Evolutionary conservation across 53 echinoderm and acorn worm species (phyloP), one percentile per base, ranked within the genome.

Genomic region (Stichopus horrens): DNA sequence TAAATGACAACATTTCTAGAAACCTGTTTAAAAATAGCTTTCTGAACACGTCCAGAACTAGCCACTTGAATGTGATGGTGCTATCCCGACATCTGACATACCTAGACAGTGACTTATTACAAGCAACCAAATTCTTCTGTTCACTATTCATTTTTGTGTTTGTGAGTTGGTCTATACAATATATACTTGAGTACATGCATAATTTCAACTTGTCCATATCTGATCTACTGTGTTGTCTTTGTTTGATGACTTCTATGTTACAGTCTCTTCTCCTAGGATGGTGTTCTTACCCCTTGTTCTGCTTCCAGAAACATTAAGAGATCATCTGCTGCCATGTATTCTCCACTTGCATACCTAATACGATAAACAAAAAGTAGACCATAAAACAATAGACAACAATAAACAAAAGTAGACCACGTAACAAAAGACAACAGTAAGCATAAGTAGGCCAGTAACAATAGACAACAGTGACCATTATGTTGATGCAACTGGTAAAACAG

Each of bases 321-420:
- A 78, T 97, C 97, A 87, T 97, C 97, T 55, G 92, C 88, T 10
- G 97, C 92, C 95, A 97, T 95, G 85, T 94, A 95, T 54, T 97
- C 97, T 86, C 92, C 92, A 68, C 97, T 97, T 60, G 97, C 94
- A 89, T 97, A 97, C 91, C 97, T 97, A 89, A 57, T 37, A 37
- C 37, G 2, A 37, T 37, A 37, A 37, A 37, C 2, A 2, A 37
- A 37, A 37, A n/a, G 83, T 10, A 76, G 23, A 76, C 23, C 18
- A 76, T 11, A 76, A 76, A 20, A 23, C 19, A 76, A 21, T 21
- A 11, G 20, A 76, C 22, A 19, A 23, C 16, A 76, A 76, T 19
- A 10, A 76, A 76, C 11, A 11, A n/a, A 76, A n/a, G 16, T 18
- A 16, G 22, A 76, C 19, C 77, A 76, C n/a, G 37, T 37, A 37